phyloP scores from a whole-genome alignment of 2,888 invertebrate species.

The Andrena minutula region DNA sequence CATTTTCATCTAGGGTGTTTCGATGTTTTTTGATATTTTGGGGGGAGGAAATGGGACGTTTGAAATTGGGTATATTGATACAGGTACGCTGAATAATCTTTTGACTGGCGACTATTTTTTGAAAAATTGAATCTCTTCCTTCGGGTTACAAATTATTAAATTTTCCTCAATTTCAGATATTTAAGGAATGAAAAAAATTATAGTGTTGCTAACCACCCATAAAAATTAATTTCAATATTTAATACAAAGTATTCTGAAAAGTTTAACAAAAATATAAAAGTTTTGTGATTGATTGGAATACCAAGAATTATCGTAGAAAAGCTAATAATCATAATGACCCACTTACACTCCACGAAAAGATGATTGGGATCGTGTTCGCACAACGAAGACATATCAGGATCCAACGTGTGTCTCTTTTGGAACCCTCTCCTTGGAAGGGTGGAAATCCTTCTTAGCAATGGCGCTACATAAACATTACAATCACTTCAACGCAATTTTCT shows the following conservation, averaged over 20 bases:
- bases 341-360: slow-evolving; percentile 78
- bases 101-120: too few species aligned
- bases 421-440: slow-evolving; percentile 76
- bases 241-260: background rate
- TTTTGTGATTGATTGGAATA: background rate
- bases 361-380: slow-evolving; percentile 75
- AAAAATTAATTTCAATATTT: background rate
- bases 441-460: slow-evolving; percentile 78
- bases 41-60: background rate
- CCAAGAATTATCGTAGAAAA: background rate
- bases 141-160: too few species aligned
- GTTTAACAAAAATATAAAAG: background rate
- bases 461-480: slow-evolving; percentile 76
- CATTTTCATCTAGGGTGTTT: too few species aligned
- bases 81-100: too few species aligned
- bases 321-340: slow-evolving; percentile 17
- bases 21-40: too few species aligned
- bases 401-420: slow-evolving; percentile 80
- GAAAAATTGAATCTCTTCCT: too few species aligned
- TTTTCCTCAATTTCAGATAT: too few species aligned
- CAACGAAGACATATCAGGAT: slow-evolving; percentile 76
- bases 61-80: too few species aligned
- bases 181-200: too few species aligned
- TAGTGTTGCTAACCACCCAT: background rate
- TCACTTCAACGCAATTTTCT: slow-evolving; percentile 45